Conservation (phyloP, 2,113 vertebrate species). For the Rallus limicola region DNA sequence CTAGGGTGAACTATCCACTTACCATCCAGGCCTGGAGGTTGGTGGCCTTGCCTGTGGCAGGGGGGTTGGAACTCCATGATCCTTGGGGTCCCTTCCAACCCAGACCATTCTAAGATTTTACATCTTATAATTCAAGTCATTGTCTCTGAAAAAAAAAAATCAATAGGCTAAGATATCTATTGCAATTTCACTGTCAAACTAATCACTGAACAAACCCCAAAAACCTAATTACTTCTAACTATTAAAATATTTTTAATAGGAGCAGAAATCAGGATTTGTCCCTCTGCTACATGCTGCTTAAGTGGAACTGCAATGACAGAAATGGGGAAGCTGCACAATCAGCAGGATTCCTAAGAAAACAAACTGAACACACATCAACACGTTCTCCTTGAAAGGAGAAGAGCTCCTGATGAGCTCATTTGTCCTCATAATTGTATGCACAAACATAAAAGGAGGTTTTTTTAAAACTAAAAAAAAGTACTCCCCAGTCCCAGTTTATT, state of each 20-base stretch:
- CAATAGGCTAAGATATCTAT: not conserved
- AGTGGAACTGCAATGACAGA: not conserved
- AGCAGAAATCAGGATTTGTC: not conserved
- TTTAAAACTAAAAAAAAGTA: not conserved
- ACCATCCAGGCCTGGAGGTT: no score
- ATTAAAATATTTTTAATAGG: not conserved
- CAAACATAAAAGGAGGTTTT: not conserved
- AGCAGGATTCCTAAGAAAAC: not conserved
- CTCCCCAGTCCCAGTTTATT: not conserved
- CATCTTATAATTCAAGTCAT: not conserved
- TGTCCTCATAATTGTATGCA: not conserved
- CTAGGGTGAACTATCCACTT: not conserved
- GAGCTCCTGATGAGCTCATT: not conserved
- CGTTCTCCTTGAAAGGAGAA: not conserved
- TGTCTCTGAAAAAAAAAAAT: not conserved
- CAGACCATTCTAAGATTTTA: not conserved
- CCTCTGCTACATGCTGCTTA: not conserved
- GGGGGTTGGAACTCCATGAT: no score
- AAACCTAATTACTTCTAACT: slow-evolving; percentile 8
- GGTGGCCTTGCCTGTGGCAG: no score
- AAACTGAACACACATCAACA: fast-evolving
- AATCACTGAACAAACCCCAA: not conserved
- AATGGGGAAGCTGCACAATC: not conserved
- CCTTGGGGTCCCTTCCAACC: no score
- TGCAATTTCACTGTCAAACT: not conserved